phyloP scores from a whole-genome alignment of 2,797 vertebrate genomes.

The Mormyrops attenuatus region DNA sequence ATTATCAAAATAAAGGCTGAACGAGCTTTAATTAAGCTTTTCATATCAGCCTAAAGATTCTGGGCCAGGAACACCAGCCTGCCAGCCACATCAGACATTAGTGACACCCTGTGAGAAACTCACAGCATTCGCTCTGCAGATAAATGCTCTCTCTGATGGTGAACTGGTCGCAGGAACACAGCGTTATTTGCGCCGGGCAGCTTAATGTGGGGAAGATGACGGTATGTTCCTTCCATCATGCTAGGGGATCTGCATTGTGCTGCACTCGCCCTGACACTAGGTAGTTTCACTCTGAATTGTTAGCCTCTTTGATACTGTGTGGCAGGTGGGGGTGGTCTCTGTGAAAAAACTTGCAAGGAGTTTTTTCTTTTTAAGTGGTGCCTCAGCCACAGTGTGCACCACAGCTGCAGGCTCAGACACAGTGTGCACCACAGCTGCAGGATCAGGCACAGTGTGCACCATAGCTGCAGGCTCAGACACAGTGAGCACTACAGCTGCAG shows the following conservation, averaged over 20 bases:
- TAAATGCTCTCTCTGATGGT: not conserved
- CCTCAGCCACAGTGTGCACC: not conserved
- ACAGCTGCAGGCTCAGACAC: too few species aligned
- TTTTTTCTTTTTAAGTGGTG: not conserved
- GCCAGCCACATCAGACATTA: not conserved
- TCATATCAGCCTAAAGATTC: not conserved
- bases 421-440: not conserved
- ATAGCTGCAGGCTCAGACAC: not conserved
- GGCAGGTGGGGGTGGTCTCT: not conserved
- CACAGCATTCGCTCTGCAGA: not conserved
- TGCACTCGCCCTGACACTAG: not conserved
- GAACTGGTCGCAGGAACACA: not conserved
- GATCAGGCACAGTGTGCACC: not conserved
- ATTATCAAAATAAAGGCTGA: not conserved
- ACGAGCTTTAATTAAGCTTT: not conserved
- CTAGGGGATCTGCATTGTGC: not conserved
- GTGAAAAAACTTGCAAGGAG: not conserved
- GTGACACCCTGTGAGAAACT: not conserved
- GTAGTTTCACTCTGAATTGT: not conserved
- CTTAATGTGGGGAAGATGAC: not conserved
- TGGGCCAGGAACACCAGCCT: not conserved
- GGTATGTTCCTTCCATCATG: not conserved
- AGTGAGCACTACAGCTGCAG: not conserved
- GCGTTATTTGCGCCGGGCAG: not conserved
- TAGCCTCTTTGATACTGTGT: not conserved